Base-by-base conservation (phyloP, 2,113 vertebrate genomes). In the Pantherophis guttatus region DNA sequence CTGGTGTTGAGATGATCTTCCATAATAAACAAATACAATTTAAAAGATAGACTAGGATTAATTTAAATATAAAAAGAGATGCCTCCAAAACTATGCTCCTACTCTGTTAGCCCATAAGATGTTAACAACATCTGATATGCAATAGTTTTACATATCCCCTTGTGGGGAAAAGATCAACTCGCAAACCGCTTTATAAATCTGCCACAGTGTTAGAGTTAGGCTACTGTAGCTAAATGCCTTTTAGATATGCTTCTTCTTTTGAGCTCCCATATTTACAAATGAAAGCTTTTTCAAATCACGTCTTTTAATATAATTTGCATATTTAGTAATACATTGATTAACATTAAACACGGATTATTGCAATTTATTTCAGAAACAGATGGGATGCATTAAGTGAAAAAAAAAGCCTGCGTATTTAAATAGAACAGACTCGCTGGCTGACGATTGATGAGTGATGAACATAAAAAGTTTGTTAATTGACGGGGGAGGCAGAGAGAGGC, bases 271-370 rank as follows among this genome's bases (percentile, higher is more conserved):
- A 98, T 98, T 98, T 98, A 98, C 98, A 98, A 98, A 98, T 97
- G 97, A 98, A 98, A 98, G 98, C 97, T 97, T 98, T 98, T 98
- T 97, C 97, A 97, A 98, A 98, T 97, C 97, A 97, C 6, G 97
- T 98, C 98, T 98, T 98, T 98, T 98, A 98, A 98, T 98, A 97
- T 98, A 98, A 98, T 98, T 98, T 98, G 98, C 98, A 98, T 98
- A 98, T 98, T 98, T 98, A 98, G 98, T 98, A 98, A 98, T 98
- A 98, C 98, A 98, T 98, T 98, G 98, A 98, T 98, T 98, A 98
- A 97, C 98, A 98, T 98, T 98, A 98, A 98, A 98, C 96, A 98
- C 98, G 95, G 98, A 98, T 98, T 98, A 98, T 98, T 98, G 98
- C 98, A 98, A 98, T 98, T 98, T 98, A 98, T 98, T 98, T 98